Evolutionary conservation across 2,888 invertebrate genomes (phyloP), one percentile per base, ranked within the genome.

Genomic region (Dicranocentrus wangi): DNA sequence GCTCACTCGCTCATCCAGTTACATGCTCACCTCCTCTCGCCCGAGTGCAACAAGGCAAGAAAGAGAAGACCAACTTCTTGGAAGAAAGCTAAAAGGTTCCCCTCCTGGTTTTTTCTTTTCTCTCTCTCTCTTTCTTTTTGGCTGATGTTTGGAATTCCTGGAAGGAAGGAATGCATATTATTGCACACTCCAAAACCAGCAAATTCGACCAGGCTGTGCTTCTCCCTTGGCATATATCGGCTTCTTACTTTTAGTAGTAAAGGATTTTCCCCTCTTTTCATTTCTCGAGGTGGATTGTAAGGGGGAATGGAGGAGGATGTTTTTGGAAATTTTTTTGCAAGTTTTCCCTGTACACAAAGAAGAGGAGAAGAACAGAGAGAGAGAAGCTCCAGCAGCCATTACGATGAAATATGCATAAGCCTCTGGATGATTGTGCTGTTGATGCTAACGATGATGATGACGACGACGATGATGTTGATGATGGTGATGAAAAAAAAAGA

Each of bases 341-440:
- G 7, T 55, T 3, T 51, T 27, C 32, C 7, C 55, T 23, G 23
- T 68, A 25, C 28, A 27, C 28, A 32, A 58, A 75, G 53, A 76
- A 25, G 15, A 68, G 7, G 58, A 2, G 15, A 68, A 32, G 17
- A 68, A 53, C 51, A 32, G n/a, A n/a, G n/a, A n/a, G n/a, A n/a
- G n/a, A n/a, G n/a, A n/a, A n/a, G n/a, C n/a, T n/a, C 32, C 10
- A 32, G 32, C 10, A 32, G 32, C 32, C 70, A 60, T 76, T 71
- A 76, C 71, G 65, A 69, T 76, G 58, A 76, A 81, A 71, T 76
- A 71, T 81, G 47, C 65, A 76, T 43, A 75, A 81, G 76, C 63
- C 70, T 63, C 43, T 23, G 39, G 63, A 76, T 81, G 81, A 76
- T 75, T 69, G 72, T 81, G 65, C 51, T 75, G 63, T 66, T 80